These are phyloP conservation scores for Plecotus auritus DNA, from an alignment of 2,113 vertebrate genomes.

Conservation along the genomic window DNA sequence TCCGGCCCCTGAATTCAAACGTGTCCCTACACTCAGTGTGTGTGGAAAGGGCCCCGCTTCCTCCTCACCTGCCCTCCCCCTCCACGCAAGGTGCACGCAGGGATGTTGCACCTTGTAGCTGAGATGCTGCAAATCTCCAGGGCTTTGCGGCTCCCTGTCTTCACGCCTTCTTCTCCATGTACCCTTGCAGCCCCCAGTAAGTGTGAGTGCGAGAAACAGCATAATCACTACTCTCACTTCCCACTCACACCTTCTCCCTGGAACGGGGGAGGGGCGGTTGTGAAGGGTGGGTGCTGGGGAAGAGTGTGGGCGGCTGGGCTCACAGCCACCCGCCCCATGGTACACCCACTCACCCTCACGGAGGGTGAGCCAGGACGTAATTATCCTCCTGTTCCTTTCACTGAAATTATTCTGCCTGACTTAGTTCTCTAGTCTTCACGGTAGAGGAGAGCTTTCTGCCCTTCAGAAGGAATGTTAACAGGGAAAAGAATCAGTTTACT, in stretches of 20 bases:
- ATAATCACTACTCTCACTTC: neutral
- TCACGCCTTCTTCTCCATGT: neutral
- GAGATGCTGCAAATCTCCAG: neutral
- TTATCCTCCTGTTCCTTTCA: neutral
- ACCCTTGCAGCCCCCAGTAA: neutral
- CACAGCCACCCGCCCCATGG: rapidly evolving
- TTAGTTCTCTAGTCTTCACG: neutral
- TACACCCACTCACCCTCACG: neutral
- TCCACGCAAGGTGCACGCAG: rapidly evolving
- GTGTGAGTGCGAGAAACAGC: constrained; percentile 6
- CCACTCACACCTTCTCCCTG: neutral
- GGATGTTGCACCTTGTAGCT: neutral
- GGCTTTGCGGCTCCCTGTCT: neutral
- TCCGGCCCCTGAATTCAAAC: neutral
- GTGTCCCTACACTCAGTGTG: neutral
- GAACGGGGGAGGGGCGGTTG: neutral
- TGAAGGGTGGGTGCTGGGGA: neutral
- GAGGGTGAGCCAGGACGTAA: neutral
- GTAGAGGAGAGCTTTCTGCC: neutral
- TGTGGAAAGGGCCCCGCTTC: neutral
- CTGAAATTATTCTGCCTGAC: neutral
- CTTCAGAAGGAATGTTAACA: neutral
- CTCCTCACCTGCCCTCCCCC: too few species aligned
- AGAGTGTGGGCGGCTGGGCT: neutral
- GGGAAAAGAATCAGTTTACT: neutral